phyloP scores from a whole-genome alignment of 2,888 invertebrate species.

The Globia sparganii region DNA sequence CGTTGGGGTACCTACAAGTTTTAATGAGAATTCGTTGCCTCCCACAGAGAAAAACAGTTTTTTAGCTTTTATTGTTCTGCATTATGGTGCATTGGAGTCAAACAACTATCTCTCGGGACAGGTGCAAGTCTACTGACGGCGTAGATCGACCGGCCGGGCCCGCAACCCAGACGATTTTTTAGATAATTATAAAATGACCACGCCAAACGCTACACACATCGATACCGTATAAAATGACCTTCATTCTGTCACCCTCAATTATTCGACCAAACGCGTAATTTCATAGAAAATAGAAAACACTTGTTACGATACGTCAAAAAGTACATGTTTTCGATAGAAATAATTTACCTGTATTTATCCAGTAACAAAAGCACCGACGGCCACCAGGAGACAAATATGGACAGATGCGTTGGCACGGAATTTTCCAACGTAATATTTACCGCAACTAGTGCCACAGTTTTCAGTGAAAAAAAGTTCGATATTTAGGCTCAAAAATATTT shows the following conservation, averaged over 20 bases:
- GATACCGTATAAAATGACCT: constrained; percentile 81
- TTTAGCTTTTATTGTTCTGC: constrained; percentile 47
- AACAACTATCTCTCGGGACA: constrained; percentile 72
- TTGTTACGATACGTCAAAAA: constrained; percentile 89
- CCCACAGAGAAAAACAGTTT: constrained; percentile 58
- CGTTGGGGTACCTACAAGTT: constrained; percentile 38
- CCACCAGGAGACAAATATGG: constrained; percentile 87
- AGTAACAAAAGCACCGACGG: constrained; percentile 88
- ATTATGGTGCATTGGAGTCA: constrained; percentile 67
- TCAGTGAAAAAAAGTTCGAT: constrained; percentile 89
- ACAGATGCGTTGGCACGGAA: constrained; percentile 86
- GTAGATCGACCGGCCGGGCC: constrained; percentile 79
- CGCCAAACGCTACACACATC: constrained; percentile 78
- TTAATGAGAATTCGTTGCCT: constrained; percentile 57
- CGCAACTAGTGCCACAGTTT: constrained; percentile 81
- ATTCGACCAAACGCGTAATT: constrained; percentile 76
- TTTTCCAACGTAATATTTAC: constrained; percentile 83
- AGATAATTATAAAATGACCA: constrained; percentile 86
- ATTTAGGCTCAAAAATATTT: constrained; percentile 89
- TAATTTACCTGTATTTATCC: constrained; percentile 90
- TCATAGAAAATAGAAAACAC: constrained; percentile 87
- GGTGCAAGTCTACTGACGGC: constrained; percentile 72
- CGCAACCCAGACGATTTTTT: constrained; percentile 75
- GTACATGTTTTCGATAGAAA: constrained; percentile 86
- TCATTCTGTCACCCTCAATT: constrained; percentile 75